Evolutionary conservation across 2,113 vertebrate genomes (phyloP), one percentile per base, ranked within the genome.

Genomic region (Nesoenas mayeri): DNA sequence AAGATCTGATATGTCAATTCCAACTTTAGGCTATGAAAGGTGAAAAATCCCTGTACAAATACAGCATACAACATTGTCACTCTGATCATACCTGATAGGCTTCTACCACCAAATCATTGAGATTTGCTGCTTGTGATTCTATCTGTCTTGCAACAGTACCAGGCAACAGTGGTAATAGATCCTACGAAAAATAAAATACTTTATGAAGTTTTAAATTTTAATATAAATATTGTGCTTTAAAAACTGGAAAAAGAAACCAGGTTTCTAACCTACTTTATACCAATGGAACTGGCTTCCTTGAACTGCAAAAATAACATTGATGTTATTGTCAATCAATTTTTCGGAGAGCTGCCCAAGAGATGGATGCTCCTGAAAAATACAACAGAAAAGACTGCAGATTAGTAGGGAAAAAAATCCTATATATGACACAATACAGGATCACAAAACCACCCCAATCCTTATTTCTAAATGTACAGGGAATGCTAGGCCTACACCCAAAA

Each of bases 231-330:
- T 79, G 15, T 36, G 11, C 24, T 93, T 85, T 77, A 47, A 66
- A 75, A 93, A 89, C 9, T 40, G 13, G 34, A 64, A 82, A 80
- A 54, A 77, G 5, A 48, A 85, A 81, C 92, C 66, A 60, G 10
- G 69, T 88, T 84, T 94, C 94, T 98, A 95, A 97, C 97, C 88
- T 99, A 99, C 99, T 99, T 99, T 98, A 97, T 99, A 99, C 99
- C 99, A 99, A 97, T 98, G 98, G 98, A 99, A 99, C 89, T 99
- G 99, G 91, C 98, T 98, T 97, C 98, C 98, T 97, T 99, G 99
- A 95, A 99, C 99, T 31, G 99, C 99, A 96, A 99, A 99, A 89
- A 99, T 98, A 81, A 99, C 99, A 97, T 99, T 98, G 93, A 99
- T 98, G 74, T 98, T 98, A 98, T 99, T 99, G 96, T 99, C 98